Evolutionary conservation across 2,113 vertebrate genomes (phyloP), one percentile per base, ranked within the genome.

Genomic region (Passer montanus): DNA sequence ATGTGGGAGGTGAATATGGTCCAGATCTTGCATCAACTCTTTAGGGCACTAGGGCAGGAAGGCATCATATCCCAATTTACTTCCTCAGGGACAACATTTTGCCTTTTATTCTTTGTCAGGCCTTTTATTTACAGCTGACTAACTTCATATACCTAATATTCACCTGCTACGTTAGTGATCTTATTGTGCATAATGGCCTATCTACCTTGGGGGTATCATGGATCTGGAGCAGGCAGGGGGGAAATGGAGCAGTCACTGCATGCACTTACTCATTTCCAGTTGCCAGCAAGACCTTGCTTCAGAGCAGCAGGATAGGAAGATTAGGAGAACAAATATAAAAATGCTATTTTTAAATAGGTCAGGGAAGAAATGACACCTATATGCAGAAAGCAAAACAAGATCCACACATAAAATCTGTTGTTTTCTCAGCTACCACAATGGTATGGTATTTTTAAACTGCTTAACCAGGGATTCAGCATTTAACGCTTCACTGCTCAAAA

Each of bases 111-210:
- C 93, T 93, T 92, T 77, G 80, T 68, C 88, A 94, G 90, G 52
- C 90, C 60, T 84, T 94, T 97, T 95, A 96, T 62, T 96, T 88
- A 93, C 92, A 94, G 92, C 56, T 75, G 88, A 89, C 92, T 93
- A 92, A 73, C 68, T 92, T 93, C 76, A 92, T 94, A 78, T 78
- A 95, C 81, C 88, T 90, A 94, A 95, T 84, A 95, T 78, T 96
- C 90, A 94, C 95, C 95, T 96, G 92, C 94, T 95, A 88, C 0
- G 52, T 88, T 88, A 96, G 90, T 81, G 92, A 96, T 95, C 92
- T 88, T 87, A 96, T 78, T 37, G 56, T 87, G 93, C 11, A 55
- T 92, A 97, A 96, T 92, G 88, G 88, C 64, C 35, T 10, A 24
- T 72, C 83, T 86, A 26, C 90, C 92, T 92, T 66, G 67, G 68